Percentiles rank a stretch among this genome's conserved stretches.
These are phyloP conservation scores for Microcebus ravelobensis DNA, from an alignment of 2,113 vertebrate species.

Conservation along the genomic window DNA sequence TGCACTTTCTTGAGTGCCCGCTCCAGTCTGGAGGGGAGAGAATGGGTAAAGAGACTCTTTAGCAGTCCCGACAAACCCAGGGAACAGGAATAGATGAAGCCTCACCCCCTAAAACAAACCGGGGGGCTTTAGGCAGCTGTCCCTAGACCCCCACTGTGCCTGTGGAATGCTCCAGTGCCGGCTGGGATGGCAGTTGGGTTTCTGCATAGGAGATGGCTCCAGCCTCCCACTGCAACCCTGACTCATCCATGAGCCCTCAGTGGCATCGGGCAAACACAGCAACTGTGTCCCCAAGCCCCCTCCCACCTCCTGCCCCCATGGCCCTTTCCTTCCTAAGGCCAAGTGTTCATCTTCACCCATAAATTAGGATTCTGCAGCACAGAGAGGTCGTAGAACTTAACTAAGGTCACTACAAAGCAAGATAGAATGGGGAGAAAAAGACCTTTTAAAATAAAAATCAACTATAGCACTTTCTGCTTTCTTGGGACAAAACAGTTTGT, in stretches of 20 bases:
- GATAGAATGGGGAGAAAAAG: background rate
- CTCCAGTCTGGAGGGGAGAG: background rate
- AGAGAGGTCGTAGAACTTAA: background rate
- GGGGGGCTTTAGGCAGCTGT: background rate
- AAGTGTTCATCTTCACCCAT: background rate
- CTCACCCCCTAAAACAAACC: background rate
- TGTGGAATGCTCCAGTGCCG: no score
- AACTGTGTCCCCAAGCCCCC: background rate
- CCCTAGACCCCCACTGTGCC: no score
- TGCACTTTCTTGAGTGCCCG: rapidly evolving
- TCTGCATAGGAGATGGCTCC: background rate
- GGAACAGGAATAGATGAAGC: background rate
- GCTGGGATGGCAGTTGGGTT: background rate
- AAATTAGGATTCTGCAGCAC: background rate
- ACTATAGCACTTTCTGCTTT: background rate
- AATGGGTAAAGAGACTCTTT: no score
- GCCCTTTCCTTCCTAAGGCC: background rate
- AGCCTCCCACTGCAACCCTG: background rate
- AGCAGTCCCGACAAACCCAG: background rate
- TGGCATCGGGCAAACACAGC: background rate
- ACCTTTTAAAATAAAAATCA: background rate
- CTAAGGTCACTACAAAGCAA: background rate
- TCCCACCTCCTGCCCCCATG: background rate
- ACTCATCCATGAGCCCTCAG: background rate
- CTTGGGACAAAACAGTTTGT: background rate